These are phyloP conservation scores for Nematopogon swammerdamellus DNA, from an alignment of 2,888 invertebrate genomes.

Conservation along the genomic window DNA sequence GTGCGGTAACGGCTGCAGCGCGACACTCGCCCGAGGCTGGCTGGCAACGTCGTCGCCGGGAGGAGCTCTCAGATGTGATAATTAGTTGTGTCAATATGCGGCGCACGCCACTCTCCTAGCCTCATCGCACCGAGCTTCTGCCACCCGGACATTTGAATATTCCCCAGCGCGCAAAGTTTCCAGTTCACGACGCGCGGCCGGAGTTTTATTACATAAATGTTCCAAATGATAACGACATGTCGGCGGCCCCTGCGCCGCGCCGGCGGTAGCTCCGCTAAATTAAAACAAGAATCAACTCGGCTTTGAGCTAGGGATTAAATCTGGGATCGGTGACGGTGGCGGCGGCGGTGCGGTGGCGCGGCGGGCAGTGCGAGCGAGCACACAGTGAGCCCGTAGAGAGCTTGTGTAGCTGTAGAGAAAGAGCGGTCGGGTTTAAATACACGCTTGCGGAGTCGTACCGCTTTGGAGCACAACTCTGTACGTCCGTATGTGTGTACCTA, in stretches of 20 bases:
- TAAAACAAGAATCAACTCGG: constrained; percentile 13
- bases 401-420: too few species aligned
- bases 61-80: constrained; percentile 14
- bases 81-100: constrained; percentile 32
- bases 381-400: too few species aligned
- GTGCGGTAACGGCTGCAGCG: background rate
- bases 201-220: constrained; percentile 35
- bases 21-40: constrained; percentile 4
- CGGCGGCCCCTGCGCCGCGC: too few species aligned
- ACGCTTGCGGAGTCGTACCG: too few species aligned
- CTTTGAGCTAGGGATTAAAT: background rate
- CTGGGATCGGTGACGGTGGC: background rate
- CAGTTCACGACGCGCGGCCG: constrained; percentile 20
- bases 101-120: constrained; percentile 11
- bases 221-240: constrained; percentile 41
- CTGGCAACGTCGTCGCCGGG: too few species aligned
- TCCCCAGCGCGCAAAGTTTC: constrained; percentile 29
- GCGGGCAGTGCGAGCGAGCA: too few species aligned
- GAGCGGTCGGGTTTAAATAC: too few species aligned
- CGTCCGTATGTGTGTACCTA: too few species aligned
- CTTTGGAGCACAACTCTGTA: too few species aligned
- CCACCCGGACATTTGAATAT: constrained; percentile 26
- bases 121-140: constrained; percentile 7
- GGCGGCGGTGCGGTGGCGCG: too few species aligned
- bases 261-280: constrained; percentile 26